phyloP scores from a whole-genome alignment of 1,140 invertebrate genomes.

The Pogonus chalceus region DNA sequence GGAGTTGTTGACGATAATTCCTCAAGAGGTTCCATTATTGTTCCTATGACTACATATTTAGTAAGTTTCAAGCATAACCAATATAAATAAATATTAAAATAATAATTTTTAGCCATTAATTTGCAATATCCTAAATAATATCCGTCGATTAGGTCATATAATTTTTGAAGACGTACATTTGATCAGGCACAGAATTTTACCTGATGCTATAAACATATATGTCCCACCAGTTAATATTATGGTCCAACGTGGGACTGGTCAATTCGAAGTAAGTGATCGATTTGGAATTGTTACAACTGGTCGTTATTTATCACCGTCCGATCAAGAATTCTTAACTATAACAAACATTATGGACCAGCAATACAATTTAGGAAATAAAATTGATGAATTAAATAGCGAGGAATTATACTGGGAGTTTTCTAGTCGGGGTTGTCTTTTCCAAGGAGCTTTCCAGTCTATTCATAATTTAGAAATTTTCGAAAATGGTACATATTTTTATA shows the following conservation, averaged over 20 bases:
- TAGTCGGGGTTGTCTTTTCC: slow-evolving; percentile 86
- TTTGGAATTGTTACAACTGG: slow-evolving; percentile 69
- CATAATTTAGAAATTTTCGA: neutral
- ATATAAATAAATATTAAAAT: too few species aligned
- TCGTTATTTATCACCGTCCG: slow-evolving; percentile 48
- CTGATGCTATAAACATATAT: neutral
- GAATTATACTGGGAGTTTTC: slow-evolving; percentile 91
- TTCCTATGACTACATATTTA: slow-evolving; percentile 26
- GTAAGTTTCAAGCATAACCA: slow-evolving; percentile 20
- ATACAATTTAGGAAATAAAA: slow-evolving; percentile 37
- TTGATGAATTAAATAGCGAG: slow-evolving; percentile 41
- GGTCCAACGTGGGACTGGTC: slow-evolving; percentile 73
- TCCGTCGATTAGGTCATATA: neutral
- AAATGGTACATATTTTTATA: neutral
- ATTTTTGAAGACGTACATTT: neutral
- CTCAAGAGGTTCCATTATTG: too few species aligned
- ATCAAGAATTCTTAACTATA: slow-evolving; percentile 35
- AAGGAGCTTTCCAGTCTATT: slow-evolving; percentile 15
- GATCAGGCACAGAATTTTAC: neutral
- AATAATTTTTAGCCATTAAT: neutral
- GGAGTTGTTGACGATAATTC: slow-evolving; percentile 27
- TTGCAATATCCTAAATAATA: neutral
- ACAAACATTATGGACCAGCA: slow-evolving; percentile 28
- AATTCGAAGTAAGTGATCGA: slow-evolving; percentile 78
- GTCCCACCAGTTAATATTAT: slow-evolving; percentile 46